A percentile compares a stretch with the other conserved stretches of the same genome.
Conservation (phyloP, 2,797 vertebrate genomes). For the Rhincodon typus region DNA sequence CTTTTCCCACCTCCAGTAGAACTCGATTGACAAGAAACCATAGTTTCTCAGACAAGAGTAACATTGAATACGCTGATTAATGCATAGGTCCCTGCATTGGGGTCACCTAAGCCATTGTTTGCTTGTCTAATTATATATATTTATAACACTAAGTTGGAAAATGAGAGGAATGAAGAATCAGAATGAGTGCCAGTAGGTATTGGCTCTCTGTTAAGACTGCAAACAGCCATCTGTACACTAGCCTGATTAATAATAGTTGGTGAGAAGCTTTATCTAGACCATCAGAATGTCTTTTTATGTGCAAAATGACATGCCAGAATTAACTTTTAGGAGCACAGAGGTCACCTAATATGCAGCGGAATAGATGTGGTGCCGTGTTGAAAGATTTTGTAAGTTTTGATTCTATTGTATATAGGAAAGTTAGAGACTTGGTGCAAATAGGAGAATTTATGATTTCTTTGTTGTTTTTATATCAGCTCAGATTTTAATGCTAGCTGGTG, state of each 20-base stretch:
- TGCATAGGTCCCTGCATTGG: background rate
- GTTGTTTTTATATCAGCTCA: background rate
- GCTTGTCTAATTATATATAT: too few relatives aligned
- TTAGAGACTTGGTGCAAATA: background rate
- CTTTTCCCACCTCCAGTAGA: background rate
- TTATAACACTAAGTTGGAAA: background rate
- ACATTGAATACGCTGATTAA: background rate
- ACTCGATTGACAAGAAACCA: background rate
- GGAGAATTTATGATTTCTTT: background rate
- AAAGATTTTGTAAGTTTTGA: too few relatives aligned
- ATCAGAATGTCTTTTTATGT: background rate
- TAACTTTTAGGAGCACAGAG: background rate
- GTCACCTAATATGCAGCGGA: background rate
- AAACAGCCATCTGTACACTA: background rate
- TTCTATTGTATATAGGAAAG: background rate
- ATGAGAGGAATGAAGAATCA: background rate
- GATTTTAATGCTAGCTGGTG: background rate
- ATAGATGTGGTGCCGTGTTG: background rate
- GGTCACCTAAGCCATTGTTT: background rate
- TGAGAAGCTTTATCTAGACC: background rate
- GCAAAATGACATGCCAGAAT: background rate
- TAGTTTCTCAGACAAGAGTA: too few relatives aligned
- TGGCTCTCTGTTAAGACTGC: background rate
- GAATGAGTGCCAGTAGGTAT: background rate
- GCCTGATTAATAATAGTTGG: background rate